Conservation (phyloP, 2,888 invertebrate genomes). For the Cataglyphis cursor region DNA sequence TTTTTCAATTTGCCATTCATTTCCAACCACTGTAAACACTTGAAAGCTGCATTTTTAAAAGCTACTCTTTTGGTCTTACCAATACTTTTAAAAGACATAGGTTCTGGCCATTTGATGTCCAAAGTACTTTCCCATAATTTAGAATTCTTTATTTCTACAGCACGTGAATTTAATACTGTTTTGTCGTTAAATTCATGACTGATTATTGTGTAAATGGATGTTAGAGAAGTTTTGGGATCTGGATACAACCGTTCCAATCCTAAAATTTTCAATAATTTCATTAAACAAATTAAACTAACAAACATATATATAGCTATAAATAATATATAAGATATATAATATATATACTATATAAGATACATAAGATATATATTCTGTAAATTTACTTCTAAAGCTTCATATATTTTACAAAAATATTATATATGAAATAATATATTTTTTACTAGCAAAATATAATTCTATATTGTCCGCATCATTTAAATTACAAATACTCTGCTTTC, state of each 20-base stretch:
- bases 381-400: background rate
- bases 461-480: background rate
- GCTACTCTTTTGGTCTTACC: slow-evolving; percentile 88
- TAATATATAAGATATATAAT: background rate
- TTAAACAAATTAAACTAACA: background rate
- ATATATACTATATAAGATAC: background rate
- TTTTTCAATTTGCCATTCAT: slow-evolving; percentile 86
- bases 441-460: background rate
- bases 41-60: slow-evolving; percentile 87
- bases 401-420: background rate
- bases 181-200: slow-evolving; percentile 21
- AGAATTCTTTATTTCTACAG: background rate
- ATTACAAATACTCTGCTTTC: background rate
- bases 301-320: background rate
- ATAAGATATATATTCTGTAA: background rate
- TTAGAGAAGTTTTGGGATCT: slow-evolving; percentile 10
- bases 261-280: slow-evolving; percentile 26
- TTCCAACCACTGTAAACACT: slow-evolving; percentile 88
- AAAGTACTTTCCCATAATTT: slow-evolving; percentile 88
- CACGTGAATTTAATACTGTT: background rate
- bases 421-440: background rate
- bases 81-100: slow-evolving; percentile 87
- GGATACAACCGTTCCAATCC: slow-evolving; percentile 15
- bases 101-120: slow-evolving; percentile 89
- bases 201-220: slow-evolving; percentile 11